Evolutionary conservation across 64 coral and sea anemone species (phyloP).

Genomic region (Montipora cactus): DNA sequence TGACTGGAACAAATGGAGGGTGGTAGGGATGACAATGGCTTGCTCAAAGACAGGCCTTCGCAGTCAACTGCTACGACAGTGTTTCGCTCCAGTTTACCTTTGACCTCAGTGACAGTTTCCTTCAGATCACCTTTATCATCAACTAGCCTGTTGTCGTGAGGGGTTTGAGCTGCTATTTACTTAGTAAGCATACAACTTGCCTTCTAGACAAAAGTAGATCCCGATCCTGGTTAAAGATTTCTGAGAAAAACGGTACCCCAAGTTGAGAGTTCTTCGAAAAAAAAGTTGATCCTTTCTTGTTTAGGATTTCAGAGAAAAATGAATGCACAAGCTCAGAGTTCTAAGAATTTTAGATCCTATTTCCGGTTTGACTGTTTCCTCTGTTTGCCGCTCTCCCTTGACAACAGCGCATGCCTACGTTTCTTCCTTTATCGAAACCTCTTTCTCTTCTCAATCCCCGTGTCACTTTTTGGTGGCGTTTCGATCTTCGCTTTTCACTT

Average conservation of each 20-base stretch:
- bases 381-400: too few species aligned
- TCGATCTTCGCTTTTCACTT: too few species aligned
- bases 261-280: background rate
- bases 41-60: conserved; percentile 72
- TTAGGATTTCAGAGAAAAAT: too few species aligned
- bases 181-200: background rate
- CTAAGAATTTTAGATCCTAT: background rate
- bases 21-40: too few species aligned
- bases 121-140: background rate
- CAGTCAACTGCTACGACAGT: conserved; percentile 75
- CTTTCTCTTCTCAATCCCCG: too few species aligned
- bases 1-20: too few species aligned
- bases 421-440: too few species aligned
- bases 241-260: too few species aligned
- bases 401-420: too few species aligned
- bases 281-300: background rate
- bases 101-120: background rate
- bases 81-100: background rate
- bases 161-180: background rate
- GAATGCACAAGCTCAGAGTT: background rate
- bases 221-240: background rate
- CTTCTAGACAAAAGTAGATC: background rate
- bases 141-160: background rate
- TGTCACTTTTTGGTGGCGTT: too few species aligned
- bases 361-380: background rate